phyloP scores from a whole-genome alignment of 2,888 invertebrate species.

The Eupithecia insigniata region DNA sequence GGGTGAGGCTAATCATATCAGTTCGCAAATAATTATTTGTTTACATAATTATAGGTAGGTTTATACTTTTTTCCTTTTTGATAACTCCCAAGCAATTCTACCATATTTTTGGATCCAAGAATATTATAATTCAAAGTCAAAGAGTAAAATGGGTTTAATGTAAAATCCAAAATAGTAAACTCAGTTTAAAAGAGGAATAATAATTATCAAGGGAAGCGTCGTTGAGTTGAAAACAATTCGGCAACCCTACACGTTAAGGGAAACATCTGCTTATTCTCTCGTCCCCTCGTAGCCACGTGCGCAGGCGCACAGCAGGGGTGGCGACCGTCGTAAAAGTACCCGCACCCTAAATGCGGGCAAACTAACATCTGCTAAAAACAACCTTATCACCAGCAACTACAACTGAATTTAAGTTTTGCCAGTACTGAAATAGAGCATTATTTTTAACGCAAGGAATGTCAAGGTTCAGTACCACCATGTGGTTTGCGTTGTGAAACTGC shows the following conservation, averaged over 20 bases:
- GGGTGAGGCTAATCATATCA: too few relatives aligned
- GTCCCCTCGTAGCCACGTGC: conserved; percentile 74
- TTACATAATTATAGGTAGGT: too few relatives aligned
- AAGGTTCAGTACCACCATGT: conserved; percentile 77
- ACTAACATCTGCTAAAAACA: conserved; percentile 47
- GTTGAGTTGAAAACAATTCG: conserved; percentile 46
- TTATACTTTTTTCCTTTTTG: not conserved
- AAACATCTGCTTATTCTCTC: conserved; percentile 74
- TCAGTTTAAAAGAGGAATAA: conserved; percentile 19
- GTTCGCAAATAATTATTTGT: too few relatives aligned
- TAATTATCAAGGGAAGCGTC: conserved; percentile 37
- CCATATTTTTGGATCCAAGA: not conserved
- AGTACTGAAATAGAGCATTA: conserved; percentile 77
- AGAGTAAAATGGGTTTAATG: not conserved
- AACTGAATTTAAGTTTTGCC: conserved; percentile 55
- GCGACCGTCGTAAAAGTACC: conserved; percentile 71
- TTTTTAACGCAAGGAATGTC: conserved; percentile 82
- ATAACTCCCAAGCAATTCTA: not conserved
- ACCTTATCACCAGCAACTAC: conserved; percentile 58
- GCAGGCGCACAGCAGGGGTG: conserved; percentile 76
- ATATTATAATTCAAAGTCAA: not conserved
- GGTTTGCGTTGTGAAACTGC: conserved; percentile 68
- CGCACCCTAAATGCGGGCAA: conserved; percentile 76
- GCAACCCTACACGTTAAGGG: conserved; percentile 60
- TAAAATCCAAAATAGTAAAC: not conserved